These are phyloP conservation scores for Aurelia sp. DNA, from an alignment of 30 jellyfish, hydroid and myxozoan species.

Conservation along the genomic window DNA sequence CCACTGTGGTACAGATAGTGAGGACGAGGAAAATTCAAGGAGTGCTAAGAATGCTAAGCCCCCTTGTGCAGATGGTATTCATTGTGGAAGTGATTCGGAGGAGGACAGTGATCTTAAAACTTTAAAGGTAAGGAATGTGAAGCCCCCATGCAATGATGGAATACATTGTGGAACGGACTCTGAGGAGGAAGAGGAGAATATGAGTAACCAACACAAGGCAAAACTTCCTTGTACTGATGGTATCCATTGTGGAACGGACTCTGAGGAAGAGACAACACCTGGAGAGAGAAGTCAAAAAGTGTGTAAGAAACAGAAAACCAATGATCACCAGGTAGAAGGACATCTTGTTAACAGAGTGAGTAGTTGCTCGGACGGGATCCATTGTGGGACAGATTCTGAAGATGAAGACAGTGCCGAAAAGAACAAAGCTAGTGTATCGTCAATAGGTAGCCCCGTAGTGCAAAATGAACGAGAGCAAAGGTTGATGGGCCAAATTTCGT, in stretches of 20 bases:
- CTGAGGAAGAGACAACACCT: slow-evolving; percentile 48
- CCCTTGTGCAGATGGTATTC: slow-evolving; percentile 3
- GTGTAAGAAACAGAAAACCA: no score
- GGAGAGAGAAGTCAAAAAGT: no score
- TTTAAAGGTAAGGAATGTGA: background rate
- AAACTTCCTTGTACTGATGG: slow-evolving; percentile 63
- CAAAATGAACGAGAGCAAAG: background rate
- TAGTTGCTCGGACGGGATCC: slow-evolving; percentile 36
- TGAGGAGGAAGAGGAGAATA: slow-evolving; percentile 14
- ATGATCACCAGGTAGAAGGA: no score
- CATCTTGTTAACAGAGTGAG: background rate
- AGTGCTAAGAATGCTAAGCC: slow-evolving; percentile 13
- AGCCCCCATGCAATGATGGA: slow-evolving; percentile 39
- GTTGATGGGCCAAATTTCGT: background rate
- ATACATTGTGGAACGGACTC: slow-evolving; percentile 44
- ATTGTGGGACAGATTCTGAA: slow-evolving; percentile 73
- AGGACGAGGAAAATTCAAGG: slow-evolving; percentile 50
- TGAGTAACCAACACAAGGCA: background rate
- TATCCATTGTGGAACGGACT: slow-evolving; percentile 84
- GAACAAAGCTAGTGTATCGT: background rate
- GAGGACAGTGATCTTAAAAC: background rate
- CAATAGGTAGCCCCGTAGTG: background rate
- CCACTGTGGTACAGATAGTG: slow-evolving; percentile 69
- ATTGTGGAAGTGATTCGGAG: slow-evolving; percentile 4
- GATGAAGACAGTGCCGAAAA: slow-evolving; percentile 30